These are phyloP conservation scores for Dasysyrphus albostriatus DNA, from an alignment of 2,888 invertebrate species.

Conservation along the genomic window DNA sequence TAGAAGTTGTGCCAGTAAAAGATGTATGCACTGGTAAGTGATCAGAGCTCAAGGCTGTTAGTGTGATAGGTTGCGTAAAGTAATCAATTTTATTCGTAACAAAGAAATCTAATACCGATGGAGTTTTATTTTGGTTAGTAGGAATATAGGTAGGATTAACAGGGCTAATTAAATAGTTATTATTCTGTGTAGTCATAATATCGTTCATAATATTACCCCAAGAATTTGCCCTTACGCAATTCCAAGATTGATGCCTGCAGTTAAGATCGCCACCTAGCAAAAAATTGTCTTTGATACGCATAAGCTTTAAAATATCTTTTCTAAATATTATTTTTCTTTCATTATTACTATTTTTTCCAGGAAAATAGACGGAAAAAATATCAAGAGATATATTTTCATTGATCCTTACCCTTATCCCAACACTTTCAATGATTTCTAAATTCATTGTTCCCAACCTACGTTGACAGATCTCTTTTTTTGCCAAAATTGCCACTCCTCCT, in stretches of 20 bases:
- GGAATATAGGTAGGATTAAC: slow-evolving; percentile 43
- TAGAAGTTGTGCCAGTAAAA: no score
- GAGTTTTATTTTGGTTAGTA: slow-evolving; percentile 2
- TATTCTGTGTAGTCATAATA: slow-evolving; percentile 28
- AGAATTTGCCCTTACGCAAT: slow-evolving; percentile 39
- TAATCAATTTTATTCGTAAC: slow-evolving; percentile 27
- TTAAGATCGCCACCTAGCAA: slow-evolving; percentile 1
- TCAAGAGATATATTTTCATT: no score
- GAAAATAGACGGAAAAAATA: no score
- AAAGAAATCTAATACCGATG: slow-evolving; percentile 39
- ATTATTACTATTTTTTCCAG: not conserved
- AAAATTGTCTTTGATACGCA: slow-evolving; percentile 8
- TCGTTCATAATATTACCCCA: slow-evolving; percentile 49
- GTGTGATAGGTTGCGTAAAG: no score
- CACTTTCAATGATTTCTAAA: no score
- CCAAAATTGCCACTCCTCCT: no score
- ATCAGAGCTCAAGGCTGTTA: no score
- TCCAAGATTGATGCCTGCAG: slow-evolving; percentile 26
- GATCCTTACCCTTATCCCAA: no score
- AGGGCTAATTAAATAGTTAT: slow-evolving; percentile 21
- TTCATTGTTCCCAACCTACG: no score
- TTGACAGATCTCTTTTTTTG: no score
- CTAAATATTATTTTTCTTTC: not conserved
- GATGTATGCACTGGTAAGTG: no score
- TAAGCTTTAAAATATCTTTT: slow-evolving; percentile 1